Percentiles rank a stretch among this genome's conserved stretches.
phyloP scores from a whole-genome alignment of 2,113 vertebrate species.

The Gracilinanus agilis region DNA sequence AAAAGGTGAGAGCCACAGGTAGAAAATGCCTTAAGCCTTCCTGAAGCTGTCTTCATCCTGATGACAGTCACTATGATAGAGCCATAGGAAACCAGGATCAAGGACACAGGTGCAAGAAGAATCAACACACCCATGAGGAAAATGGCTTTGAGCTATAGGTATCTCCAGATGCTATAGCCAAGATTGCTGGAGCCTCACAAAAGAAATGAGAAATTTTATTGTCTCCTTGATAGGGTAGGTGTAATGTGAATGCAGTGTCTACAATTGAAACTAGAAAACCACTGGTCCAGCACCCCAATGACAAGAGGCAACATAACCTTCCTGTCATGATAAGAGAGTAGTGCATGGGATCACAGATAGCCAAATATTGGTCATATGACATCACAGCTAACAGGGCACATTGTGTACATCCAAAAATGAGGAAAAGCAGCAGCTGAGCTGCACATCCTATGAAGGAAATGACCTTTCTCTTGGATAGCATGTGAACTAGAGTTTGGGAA shows the following conservation, averaged over 20 bases:
- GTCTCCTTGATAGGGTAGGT: conserved; percentile 62
- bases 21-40: conserved; percentile 61
- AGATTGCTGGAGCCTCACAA: conserved; percentile 75
- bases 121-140: conserved; percentile 70
- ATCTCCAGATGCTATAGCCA: conserved; percentile 75
- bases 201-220: conserved; percentile 77
- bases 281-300: conserved; percentile 65
- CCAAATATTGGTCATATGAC: conserved; percentile 76
- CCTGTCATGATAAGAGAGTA: conserved; percentile 73
- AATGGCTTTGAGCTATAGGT: conserved; percentile 68
- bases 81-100: conserved; percentile 72
- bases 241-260: conserved; percentile 64
- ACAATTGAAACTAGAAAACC: conserved; percentile 63
- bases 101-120: conserved; percentile 67
- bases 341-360: conserved; percentile 77
- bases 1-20: conserved; percentile 68
- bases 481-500: conserved; percentile 63
- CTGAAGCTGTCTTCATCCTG: conserved; percentile 60
- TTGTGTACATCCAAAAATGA: conserved; percentile 66
- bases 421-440: conserved; percentile 63
- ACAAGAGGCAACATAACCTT: conserved; percentile 49
- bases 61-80: conserved; percentile 62
- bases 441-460: conserved; percentile 74
- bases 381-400: conserved; percentile 70
- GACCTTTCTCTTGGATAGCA: conserved; percentile 59